Conservation (phyloP, 2,888 invertebrate species). For the Chalcis sispes region DNA sequence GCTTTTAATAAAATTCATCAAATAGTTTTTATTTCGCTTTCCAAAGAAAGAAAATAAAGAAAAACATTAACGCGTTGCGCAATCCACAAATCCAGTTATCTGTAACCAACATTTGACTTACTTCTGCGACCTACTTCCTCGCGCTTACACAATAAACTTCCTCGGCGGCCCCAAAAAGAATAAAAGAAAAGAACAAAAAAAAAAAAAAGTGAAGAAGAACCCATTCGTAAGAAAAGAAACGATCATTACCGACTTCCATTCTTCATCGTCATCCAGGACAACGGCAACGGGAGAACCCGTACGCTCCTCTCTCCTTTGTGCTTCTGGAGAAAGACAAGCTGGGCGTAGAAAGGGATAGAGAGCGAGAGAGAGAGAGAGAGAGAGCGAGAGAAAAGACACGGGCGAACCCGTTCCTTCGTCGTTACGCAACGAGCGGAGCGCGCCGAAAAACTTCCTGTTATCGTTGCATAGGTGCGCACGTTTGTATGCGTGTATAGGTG, state of each 20-base stretch:
- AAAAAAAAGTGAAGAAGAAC: background rate
- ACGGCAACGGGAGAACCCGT: background rate
- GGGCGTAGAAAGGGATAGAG: no score
- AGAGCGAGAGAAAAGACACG: background rate
- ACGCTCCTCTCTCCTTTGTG: constrained; percentile 3
- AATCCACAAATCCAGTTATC: constrained; percentile 17
- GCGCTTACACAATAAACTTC: constrained; percentile 21
- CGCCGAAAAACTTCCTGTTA: constrained; percentile 39
- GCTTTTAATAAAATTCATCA: no score
- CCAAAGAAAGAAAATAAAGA: no score
- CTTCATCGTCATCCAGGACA: background rate
- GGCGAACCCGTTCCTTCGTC: constrained; percentile 11
- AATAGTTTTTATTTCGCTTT: no score
- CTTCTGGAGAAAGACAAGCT: no score
- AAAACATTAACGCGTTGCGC: constrained; percentile 5
- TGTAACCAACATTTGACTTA: constrained; percentile 1
- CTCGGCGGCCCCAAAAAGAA: constrained; percentile 3
- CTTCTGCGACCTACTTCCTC: constrained; percentile 27
- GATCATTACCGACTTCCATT: background rate
- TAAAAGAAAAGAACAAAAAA: background rate
- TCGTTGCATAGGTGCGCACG: background rate
- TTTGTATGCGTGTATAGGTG: no score
- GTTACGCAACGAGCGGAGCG: constrained; percentile 25
- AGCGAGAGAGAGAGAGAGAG: no score
- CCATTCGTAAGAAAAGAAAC: background rate